Base-by-base conservation (phyloP, 2,888 invertebrate genomes). In the Leucoptera coffeella region DNA sequence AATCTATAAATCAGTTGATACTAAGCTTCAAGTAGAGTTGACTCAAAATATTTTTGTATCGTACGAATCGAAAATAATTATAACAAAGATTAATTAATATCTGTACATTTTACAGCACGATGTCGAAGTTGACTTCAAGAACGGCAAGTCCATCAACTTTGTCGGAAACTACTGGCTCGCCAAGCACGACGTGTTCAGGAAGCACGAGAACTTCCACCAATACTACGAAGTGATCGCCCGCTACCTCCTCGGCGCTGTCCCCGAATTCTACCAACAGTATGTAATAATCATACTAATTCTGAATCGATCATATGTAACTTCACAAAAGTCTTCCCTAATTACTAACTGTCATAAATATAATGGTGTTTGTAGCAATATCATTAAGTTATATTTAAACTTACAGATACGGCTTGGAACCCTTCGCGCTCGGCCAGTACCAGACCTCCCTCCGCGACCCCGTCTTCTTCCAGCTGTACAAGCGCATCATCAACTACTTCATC, bases 371-470 rank as follows among this genome's bases (percentile, higher is more conserved):
- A n/a, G n/a, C n/a, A n/a, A n/a, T n/a, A n/a, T n/a, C n/a, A n/a
- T n/a, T n/a, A n/a, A n/a, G n/a, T n/a, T n/a, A n/a, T n/a, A n/a
- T n/a, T n/a, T n/a, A n/a, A n/a, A n/a, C n/a, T 50, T 50, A 15
- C 44, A 71, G 67, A 25, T 53, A 57, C 40, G 39, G 40, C 7
- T 50, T 67, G 31, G 40, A 67, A 12, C 78, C 82, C 9, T 69
- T 76, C 30, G 51, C 65, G 2, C 49, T 77, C 29, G 64, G 75
- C 34, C 64, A 71, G 35, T 67, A 56, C 37, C 59, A 64, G 35
- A 75, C 77, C 4, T 60, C 73, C 35, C 39, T 75, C 41, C 73
- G 78, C 30, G 80, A 81, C 47, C 80, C 80, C n/a, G 64, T 74
- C 26, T 78, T 77, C 65, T 81, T 73, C 45, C 64, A 73, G 28